Conservation (phyloP, 2,113 vertebrate genomes). For the Xenus cinereus region DNA sequence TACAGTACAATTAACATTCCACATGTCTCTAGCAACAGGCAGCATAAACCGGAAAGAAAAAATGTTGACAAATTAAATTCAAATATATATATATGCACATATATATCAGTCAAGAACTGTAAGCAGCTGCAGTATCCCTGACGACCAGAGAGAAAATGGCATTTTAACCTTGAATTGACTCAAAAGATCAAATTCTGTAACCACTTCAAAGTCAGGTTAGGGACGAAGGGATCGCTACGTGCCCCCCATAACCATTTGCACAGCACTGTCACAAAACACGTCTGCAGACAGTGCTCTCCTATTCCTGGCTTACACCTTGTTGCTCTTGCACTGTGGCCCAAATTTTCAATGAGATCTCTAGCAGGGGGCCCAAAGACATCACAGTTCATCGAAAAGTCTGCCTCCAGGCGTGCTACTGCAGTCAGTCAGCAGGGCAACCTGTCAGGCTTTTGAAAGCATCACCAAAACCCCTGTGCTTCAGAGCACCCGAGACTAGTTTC, state of each 20-base stretch:
- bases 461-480: background rate
- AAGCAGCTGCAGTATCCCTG: conserved; percentile 69
- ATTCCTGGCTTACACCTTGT: background rate
- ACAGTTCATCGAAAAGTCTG: background rate
- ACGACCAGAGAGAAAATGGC: conserved; percentile 61
- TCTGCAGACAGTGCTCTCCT: background rate
- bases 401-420: background rate
- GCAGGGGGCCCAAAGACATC: background rate
- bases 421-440: background rate
- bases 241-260: background rate
- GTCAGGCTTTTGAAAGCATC: background rate
- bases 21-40: conserved; percentile 81
- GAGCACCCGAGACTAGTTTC: background rate
- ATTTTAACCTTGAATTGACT: background rate
- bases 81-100: conserved; percentile 51
- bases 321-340: background rate
- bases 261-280: background rate
- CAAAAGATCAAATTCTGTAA: background rate
- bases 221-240: background rate
- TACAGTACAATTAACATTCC: conserved; percentile 85
- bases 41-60: conserved; percentile 67
- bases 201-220: background rate
- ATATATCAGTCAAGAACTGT: conserved; percentile 41
- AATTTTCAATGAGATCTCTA: background rate
- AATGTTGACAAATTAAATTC: conserved; percentile 32